Evolutionary conservation across 2,113 vertebrate genomes (phyloP).

Genomic region (Nesogale talazaci): DNA sequence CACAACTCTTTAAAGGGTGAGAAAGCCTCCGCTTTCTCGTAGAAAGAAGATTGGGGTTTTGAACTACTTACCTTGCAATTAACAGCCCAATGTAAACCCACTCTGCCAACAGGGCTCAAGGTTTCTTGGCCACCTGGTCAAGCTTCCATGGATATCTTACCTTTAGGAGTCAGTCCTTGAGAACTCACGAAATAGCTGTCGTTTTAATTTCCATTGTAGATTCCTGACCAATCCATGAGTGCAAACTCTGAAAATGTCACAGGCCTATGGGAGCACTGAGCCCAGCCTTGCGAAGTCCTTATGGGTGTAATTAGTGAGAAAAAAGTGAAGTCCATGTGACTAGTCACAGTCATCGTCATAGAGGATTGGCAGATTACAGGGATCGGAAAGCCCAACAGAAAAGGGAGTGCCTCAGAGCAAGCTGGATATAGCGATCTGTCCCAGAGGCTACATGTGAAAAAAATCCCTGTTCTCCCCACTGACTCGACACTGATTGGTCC

Average conservation of each 20-base stretch:
- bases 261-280: neutral
- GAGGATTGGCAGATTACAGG: neutral
- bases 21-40: too few relatives aligned
- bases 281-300: neutral
- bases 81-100: too few relatives aligned
- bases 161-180: neutral
- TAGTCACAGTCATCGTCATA: neutral
- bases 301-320: neutral
- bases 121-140: neutral
- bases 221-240: neutral
- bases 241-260: neutral
- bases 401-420: neutral
- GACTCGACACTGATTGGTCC: neutral
- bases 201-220: slow-evolving; percentile 2
- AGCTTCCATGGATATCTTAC: neutral
- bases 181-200: neutral
- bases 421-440: neutral
- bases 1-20: too few relatives aligned
- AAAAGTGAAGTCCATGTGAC: neutral
- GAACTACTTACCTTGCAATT: too few relatives aligned
- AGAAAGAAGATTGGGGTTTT: too few relatives aligned
- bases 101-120: too few relatives aligned
- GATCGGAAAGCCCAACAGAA: neutral
- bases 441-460: neutral
- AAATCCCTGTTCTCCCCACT: neutral